Percentiles rank a stretch among this genome's conserved stretches.
Evolutionary conservation across 2,888 invertebrate species (phyloP).

Genomic region (Eupithecia tripunctaria): DNA sequence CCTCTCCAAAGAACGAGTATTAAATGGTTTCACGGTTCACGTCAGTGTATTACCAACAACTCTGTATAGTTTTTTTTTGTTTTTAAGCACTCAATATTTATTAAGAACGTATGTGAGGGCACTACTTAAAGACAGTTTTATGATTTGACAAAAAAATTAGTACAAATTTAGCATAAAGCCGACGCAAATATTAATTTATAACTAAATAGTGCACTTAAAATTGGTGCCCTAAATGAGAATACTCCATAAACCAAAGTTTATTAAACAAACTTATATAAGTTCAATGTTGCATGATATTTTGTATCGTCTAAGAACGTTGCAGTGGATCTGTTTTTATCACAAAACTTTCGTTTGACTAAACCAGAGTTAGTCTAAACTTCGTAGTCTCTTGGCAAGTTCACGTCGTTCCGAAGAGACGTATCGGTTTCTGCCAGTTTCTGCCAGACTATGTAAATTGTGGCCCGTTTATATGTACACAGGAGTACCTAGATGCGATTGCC

Average conservation of each 20-base stretch:
- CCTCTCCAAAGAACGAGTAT: no score
- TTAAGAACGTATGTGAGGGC: not conserved
- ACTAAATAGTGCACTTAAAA: no score
- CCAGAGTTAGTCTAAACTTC: constrained; percentile 1
- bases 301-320: not conserved
- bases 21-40: no score
- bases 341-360: constrained; percentile 7
- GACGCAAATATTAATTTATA: no score
- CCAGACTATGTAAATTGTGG: constrained; percentile 13
- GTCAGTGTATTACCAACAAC: no score
- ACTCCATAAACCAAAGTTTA: not conserved
- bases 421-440: constrained; percentile 12
- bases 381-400: constrained; percentile 5
- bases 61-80: no score
- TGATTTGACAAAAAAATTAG: not conserved
- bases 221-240: no score
- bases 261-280: not conserved
- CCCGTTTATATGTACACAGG: not conserved
- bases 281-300: not conserved
- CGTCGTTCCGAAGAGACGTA: constrained; percentile 12
- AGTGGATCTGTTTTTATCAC: not conserved
- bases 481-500: not conserved
- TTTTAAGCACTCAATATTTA: not conserved
- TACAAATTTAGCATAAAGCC: no score
- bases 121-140: not conserved